Evolutionary conservation across 2,797 vertebrate genomes (phyloP).

Genomic region (Gambusia yucatana): DNA sequence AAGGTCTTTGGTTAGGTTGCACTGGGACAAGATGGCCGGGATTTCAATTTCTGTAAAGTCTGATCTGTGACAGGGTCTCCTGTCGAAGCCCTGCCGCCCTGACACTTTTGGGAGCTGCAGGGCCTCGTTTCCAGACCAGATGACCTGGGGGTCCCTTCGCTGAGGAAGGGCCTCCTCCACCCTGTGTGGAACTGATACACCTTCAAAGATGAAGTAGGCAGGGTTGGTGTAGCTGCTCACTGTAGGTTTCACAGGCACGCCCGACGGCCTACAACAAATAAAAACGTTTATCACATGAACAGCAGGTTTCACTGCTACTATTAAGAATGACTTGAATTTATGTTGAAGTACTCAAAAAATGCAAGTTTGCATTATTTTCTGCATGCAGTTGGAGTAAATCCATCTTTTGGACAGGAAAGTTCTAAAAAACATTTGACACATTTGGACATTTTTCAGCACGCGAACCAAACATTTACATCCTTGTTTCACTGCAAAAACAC

Average conservation of each 20-base stretch:
- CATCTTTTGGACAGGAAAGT: not conserved
- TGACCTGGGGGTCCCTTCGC: constrained; percentile 70
- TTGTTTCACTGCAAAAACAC: not conserved
- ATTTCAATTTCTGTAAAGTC: constrained; percentile 88
- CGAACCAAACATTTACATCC: not conserved
- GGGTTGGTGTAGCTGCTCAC: constrained; percentile 87
- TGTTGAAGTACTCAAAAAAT: not conserved
- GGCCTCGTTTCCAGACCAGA: constrained; percentile 78
- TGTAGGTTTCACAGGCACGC: constrained; percentile 61
- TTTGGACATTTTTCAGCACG: not conserved
- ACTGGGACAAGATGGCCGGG: constrained; percentile 75
- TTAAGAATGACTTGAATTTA: not conserved
- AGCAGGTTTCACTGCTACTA: not conserved
- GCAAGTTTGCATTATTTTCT: not conserved
- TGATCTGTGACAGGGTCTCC: constrained; percentile 72
- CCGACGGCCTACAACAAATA: constrained; percentile 62
- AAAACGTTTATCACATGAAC: constrained; percentile 2
- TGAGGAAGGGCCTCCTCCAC: constrained; percentile 63
- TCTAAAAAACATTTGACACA: not conserved
- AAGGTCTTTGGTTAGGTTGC: constrained; percentile 62
- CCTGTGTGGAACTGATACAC: constrained; percentile 72
- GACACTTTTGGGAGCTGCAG: constrained; percentile 84
- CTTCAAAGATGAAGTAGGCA: constrained; percentile 87
- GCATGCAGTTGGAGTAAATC: not conserved
- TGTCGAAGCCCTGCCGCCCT: constrained; percentile 65